Conservation (phyloP, 2,797 vertebrate species). For the Loriculus beryllinus region DNA sequence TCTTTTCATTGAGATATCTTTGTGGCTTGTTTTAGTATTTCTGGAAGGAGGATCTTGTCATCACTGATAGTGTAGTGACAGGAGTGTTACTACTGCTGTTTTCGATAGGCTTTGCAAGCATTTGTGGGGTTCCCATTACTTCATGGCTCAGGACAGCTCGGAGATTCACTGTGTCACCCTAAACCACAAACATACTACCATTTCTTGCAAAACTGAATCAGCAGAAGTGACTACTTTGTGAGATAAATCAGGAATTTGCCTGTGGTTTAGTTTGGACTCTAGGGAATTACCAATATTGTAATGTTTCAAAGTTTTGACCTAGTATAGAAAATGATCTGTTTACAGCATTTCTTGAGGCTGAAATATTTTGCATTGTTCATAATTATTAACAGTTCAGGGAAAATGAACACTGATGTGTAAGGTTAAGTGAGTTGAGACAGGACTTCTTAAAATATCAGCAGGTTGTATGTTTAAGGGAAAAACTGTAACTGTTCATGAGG, state of each 20-base stretch:
- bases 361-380: neutral
- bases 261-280: neutral
- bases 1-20: neutral
- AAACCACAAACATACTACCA: fast-evolving
- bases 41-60: neutral
- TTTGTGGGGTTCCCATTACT: neutral
- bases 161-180: neutral
- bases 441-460: neutral
- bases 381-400: neutral
- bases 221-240: neutral
- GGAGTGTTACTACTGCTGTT: neutral
- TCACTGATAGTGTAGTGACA: fast-evolving
- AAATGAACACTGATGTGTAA: neutral
- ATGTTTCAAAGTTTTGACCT: neutral
- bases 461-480: neutral
- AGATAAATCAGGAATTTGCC: neutral
- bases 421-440: neutral
- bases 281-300: neutral
- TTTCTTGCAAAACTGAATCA: neutral
- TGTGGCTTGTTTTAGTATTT: neutral
- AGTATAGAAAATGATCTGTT: neutral
- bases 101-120: neutral
- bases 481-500: neutral
- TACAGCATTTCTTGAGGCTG: neutral
- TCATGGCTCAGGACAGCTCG: neutral